Conservation (phyloP, 2,113 vertebrate genomes). For the Scomber colias region DNA sequence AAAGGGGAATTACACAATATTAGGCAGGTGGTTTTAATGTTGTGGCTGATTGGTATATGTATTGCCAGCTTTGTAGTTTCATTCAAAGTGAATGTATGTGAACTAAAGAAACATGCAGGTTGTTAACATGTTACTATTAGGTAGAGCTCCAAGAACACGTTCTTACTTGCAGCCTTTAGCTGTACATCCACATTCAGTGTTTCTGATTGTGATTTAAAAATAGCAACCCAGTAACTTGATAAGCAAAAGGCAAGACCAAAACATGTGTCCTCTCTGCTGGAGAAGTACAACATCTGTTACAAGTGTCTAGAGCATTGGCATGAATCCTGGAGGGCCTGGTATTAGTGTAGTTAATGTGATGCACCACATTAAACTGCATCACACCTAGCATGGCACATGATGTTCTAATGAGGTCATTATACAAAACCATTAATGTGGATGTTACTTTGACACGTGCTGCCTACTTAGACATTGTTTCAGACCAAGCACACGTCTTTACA, state of each 20-base stretch:
- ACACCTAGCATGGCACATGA: background rate
- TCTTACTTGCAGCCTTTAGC: background rate
- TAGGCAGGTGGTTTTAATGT: no score
- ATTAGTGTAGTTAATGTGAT: background rate
- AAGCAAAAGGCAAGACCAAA: background rate
- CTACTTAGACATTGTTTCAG: no score
- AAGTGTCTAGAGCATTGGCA: conserved; percentile 6
- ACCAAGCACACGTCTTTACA: no score
- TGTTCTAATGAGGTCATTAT: background rate
- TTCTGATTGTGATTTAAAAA: conserved; percentile 7
- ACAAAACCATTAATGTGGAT: no score
- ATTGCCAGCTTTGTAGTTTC: no score
- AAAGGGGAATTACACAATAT: no score
- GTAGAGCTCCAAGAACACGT: no score
- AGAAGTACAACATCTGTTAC: conserved; percentile 6
- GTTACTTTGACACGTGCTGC: no score
- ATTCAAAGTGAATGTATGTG: no score
- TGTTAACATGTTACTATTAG: no score
- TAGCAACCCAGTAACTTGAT: background rate
- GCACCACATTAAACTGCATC: background rate
- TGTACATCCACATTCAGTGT: background rate
- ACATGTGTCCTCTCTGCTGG: conserved; percentile 27
- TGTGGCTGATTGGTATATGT: no score
- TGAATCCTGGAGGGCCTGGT: background rate
- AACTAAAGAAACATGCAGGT: no score